Percentiles rank a stretch among this genome's conserved stretches.
Evolutionary conservation across 2,888 invertebrate genomes (phyloP).

Genomic region (Glaucopsyche alexis): DNA sequence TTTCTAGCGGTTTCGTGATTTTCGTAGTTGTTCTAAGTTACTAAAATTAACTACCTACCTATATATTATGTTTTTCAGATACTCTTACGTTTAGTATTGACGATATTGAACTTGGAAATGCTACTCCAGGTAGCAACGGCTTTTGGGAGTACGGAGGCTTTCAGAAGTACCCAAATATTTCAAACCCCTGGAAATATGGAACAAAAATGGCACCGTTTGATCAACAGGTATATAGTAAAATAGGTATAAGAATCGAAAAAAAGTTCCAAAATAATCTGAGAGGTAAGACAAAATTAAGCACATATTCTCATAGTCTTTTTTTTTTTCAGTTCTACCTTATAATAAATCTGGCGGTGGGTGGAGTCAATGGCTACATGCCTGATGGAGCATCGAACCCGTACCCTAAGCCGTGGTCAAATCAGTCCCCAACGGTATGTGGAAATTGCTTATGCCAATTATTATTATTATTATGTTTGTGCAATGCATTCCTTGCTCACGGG

Average conservation of each 20-base stretch:
- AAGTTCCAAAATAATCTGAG: too few species aligned
- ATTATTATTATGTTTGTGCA: too few species aligned
- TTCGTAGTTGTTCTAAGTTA: too few species aligned
- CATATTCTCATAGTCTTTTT: too few species aligned
- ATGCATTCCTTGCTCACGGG: too few species aligned
- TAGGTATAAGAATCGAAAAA: too few species aligned
- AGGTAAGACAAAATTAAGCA: too few species aligned
- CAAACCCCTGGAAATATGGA: conserved; percentile 78
- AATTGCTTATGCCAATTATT: not conserved
- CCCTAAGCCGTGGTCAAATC: conserved; percentile 81
- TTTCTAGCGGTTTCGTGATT: too few species aligned
- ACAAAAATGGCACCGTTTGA: conserved; percentile 83
- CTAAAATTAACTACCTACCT: not conserved
- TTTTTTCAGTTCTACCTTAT: conserved; percentile 78
- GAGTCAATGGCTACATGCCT: conserved; percentile 81
- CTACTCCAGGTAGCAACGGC: conserved; percentile 75
- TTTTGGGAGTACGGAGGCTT: conserved; percentile 84
- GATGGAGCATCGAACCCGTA: conserved; percentile 76
- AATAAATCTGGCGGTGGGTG: conserved; percentile 84
- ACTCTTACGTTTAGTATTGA: conserved; percentile 74
- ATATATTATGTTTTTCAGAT: conserved; percentile 46
- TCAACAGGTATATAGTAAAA: conserved; percentile 62
- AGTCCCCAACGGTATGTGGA: conserved; percentile 66
- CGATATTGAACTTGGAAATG: conserved; percentile 68
- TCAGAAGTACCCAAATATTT: conserved; percentile 52